Evolutionary conservation across 1,140 invertebrate species (phyloP).

Genomic region (Bacillus rossius): DNA sequence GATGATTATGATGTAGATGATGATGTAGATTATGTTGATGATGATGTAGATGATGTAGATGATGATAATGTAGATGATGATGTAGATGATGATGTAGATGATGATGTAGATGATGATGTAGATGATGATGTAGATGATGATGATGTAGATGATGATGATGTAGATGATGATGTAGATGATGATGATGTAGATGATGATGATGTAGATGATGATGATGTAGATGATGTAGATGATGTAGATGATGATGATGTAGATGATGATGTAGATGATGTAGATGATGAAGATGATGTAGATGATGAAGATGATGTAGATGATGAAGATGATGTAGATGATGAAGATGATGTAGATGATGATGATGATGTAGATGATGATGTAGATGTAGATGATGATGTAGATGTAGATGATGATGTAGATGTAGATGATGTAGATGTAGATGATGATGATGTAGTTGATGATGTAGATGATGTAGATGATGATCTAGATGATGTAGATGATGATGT

Average conservation of each 20-base stretch:
- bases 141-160: constrained; percentile 1
- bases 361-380: constrained; percentile 1
- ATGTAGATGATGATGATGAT: constrained; percentile 1
- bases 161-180: constrained; percentile 3
- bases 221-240: background rate
- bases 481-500: background rate
- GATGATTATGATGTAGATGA: too few species aligned
- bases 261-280: background rate
- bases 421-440: background rate
- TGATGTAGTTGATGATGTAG: background rate
- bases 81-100: background rate
- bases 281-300: background rate
- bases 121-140: constrained; percentile 1
- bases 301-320: background rate
- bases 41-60: background rate
- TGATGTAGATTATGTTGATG: background rate
- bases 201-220: background rate
- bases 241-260: background rate
- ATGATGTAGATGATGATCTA: constrained; percentile 1
- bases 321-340: background rate
- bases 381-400: constrained; percentile 1
- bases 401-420: background rate
- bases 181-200: background rate
- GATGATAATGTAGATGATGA: background rate
- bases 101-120: background rate